A percentile compares a stretch with the other conserved stretches of the same genome.
These are phyloP conservation scores for Caenorhabditis inopinata DNA, from an alignment of 1,140 invertebrate species.

Conservation along the genomic window DNA sequence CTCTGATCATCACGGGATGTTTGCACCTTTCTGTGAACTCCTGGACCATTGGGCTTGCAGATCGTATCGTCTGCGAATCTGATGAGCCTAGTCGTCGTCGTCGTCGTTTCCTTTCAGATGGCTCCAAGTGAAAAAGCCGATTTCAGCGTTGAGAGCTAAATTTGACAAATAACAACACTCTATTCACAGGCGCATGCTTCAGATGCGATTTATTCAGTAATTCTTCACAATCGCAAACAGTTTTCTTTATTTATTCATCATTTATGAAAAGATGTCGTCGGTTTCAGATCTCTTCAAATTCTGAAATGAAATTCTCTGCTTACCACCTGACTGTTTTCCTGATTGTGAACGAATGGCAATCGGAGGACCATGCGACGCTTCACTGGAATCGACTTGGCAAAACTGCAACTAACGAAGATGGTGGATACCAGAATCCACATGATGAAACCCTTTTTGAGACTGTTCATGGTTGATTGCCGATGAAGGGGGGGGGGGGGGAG, in stretches of 20 bases:
- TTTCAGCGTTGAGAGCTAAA: no score
- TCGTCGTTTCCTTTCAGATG: no score
- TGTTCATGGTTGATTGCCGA: background rate
- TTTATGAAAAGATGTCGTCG: no score
- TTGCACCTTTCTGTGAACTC: no score
- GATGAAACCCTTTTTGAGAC: constrained; percentile 30
- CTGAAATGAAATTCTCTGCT: background rate
- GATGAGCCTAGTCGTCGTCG: no score
- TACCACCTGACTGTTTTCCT: background rate
- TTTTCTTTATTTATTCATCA: constrained; percentile 11
- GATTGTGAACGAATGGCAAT: background rate
- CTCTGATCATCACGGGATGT: no score
- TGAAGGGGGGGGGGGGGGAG: background rate
- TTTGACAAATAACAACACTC: no score
- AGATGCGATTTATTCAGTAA: no score
- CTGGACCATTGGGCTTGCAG: no score
- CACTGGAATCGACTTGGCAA: background rate
- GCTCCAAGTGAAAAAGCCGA: no score
- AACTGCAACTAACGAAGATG: background rate
- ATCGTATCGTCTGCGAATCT: no score
- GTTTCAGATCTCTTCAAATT: background rate
- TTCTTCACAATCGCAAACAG: background rate
- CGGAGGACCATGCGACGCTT: constrained; percentile 20
- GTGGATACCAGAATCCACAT: background rate
- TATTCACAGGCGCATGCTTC: no score